A percentile compares a stretch with the other conserved stretches of the same genome.
phyloP scores from a whole-genome alignment of 2,888 invertebrate genomes.

The Dasysyrphus tricinctus region DNA sequence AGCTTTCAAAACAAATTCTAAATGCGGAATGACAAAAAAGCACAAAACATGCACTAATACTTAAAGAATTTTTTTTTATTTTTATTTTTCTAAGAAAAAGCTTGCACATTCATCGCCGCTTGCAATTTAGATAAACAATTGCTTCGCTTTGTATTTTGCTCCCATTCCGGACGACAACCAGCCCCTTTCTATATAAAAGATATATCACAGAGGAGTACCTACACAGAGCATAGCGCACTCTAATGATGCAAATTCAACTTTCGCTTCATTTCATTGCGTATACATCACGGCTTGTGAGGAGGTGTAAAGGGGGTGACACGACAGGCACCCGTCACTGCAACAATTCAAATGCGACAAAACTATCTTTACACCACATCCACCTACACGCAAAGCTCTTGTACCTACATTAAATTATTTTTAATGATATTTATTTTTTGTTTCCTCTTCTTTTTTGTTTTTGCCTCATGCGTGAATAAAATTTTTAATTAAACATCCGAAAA shows the following conservation, averaged over 20 bases:
- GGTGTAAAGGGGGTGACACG: slow-evolving; percentile 1
- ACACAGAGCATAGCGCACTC: background rate
- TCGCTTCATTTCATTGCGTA: slow-evolving; percentile 69
- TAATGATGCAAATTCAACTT: slow-evolving; percentile 71
- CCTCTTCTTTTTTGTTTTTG: slow-evolving; percentile 1
- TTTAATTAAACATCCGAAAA: slow-evolving; percentile 51
- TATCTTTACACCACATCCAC: slow-evolving; percentile 15
- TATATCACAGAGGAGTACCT: background rate
- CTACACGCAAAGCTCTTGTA: background rate
- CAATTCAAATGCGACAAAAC: slow-evolving; percentile 70
- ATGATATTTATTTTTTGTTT: slow-evolving; percentile 27
- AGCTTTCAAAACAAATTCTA: slow-evolving; percentile 68
- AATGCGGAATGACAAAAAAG: slow-evolving; percentile 63
- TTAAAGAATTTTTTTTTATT: background rate
- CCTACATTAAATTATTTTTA: slow-evolving; percentile 29
- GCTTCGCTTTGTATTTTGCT: slow-evolving; percentile 30
- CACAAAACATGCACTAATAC: slow-evolving; percentile 43
- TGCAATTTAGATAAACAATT: slow-evolving; percentile 70
- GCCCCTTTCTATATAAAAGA: slow-evolving; percentile 10
- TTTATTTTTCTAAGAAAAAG: slow-evolving; percentile 24
- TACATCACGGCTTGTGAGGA: background rate
- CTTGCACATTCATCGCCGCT: slow-evolving; percentile 70
- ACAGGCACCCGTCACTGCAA: slow-evolving; percentile 38
- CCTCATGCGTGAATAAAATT: slow-evolving; percentile 64
- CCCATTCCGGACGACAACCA: slow-evolving; percentile 10